These are phyloP conservation scores for Irena cyanogastra DNA, from an alignment of 2,113 vertebrate species.

Conservation along the genomic window DNA sequence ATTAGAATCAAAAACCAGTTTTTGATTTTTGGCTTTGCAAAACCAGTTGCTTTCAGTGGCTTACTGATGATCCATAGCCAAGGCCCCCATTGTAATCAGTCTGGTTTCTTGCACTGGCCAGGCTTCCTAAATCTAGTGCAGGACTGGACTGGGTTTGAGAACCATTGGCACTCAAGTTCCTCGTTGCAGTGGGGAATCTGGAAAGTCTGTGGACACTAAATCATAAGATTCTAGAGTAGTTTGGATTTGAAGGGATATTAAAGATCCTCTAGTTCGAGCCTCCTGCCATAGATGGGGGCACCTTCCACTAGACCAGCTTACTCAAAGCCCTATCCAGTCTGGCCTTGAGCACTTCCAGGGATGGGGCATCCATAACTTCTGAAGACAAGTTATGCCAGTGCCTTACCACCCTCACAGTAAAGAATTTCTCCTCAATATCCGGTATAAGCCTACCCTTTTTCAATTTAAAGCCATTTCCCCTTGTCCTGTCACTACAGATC, in stretches of 20 bases:
- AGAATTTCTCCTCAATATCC: not conserved
- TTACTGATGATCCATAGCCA: not conserved
- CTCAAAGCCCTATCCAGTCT: not conserved
- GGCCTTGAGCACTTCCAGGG: not conserved
- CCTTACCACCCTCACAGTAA: not conserved
- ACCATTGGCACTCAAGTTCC: not conserved
- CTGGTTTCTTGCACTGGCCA: not conserved
- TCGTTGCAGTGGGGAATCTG: not conserved
- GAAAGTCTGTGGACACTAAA: not conserved
- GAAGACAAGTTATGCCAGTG: not conserved
- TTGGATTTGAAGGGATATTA: not conserved
- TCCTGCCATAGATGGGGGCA: not conserved
- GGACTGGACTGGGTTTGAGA: not conserved
- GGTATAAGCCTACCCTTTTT: not conserved
- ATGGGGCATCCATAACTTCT: not conserved
- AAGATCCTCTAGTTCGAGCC: not conserved
- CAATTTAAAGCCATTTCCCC: not conserved
- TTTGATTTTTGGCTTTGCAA: no score
- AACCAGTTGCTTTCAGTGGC: not conserved
- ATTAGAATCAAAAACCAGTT: no score
- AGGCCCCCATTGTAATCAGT: not conserved
- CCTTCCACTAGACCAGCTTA: not conserved
- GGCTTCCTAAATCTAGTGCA: not conserved
- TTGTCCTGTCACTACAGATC: not conserved
- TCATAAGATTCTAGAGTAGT: not conserved